Evolutionary conservation across 53 echinoderm and acorn worm genomes (phyloP).

Genomic region (Holothuria leucospilota): DNA sequence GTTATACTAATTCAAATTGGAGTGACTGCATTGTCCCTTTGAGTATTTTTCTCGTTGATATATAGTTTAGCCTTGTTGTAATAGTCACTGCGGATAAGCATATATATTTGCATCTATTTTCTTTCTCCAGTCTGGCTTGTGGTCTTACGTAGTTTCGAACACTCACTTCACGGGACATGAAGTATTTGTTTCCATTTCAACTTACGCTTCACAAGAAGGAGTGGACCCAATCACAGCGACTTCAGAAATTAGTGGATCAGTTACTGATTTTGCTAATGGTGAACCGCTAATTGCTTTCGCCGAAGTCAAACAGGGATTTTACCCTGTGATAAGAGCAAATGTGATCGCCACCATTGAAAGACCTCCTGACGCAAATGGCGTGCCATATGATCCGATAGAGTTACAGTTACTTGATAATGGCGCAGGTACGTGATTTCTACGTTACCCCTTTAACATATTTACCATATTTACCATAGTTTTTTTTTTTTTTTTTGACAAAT

Average conservation of each 20-base stretch:
- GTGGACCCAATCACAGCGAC: constrained; percentile 73
- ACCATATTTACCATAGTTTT: too few species aligned
- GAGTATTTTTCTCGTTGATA: too few species aligned
- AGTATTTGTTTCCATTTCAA: constrained; percentile 56
- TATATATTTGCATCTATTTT: too few species aligned
- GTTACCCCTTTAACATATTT: too few species aligned
- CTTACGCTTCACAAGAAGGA: constrained; percentile 56
- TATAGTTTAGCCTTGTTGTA: too few species aligned
- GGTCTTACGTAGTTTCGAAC: constrained; percentile 14
- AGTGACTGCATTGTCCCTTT: too few species aligned
- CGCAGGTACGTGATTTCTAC: constrained; percentile 54
- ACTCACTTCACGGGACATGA: not conserved
- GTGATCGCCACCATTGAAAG: constrained; percentile 70
- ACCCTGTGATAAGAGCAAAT: constrained; percentile 68
- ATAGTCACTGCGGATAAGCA: too few species aligned
- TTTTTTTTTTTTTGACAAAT: too few species aligned
- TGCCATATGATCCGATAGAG: constrained; percentile 23
- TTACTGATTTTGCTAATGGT: constrained; percentile 53
- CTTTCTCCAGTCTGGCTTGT: constrained; percentile 26
- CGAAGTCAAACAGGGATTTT: constrained; percentile 71
- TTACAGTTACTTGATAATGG: constrained; percentile 70
- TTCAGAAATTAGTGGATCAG: constrained; percentile 71
- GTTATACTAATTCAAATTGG: too few species aligned
- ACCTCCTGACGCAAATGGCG: constrained; percentile 34
- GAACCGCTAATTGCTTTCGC: constrained; percentile 64